Evolutionary conservation across 2,797 vertebrate genomes (phyloP), one percentile per base, ranked within the genome.

Genomic region (Podarcis lilfordi): DNA sequence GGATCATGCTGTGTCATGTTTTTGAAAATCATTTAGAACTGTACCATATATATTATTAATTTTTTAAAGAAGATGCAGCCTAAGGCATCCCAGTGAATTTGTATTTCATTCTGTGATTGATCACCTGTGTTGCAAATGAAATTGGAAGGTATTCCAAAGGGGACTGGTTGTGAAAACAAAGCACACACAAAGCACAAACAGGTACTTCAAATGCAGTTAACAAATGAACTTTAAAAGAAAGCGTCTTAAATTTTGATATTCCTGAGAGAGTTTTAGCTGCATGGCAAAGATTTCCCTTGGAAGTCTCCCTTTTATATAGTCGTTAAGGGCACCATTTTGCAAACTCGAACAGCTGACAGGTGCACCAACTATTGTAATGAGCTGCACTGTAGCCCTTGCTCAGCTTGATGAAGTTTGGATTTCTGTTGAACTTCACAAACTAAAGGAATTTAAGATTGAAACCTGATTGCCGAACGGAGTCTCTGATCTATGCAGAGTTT

Each of bases 141-240:
- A 0, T 81, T 3, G 1, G 88, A 80, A 69, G 50, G 81, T 29
- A 0, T 86, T 64, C 82, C 89, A 86, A 8, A 45, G 66, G 0
- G 23, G 0, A 86, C 79, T 76, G 84, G 27, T 29, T 85, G 89
- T 68, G 87, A 86, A 90, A 86, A 89, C 88, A 89, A 93, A 96
- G 95, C 94, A 95, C 94, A 95, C 86, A 81, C 89, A 92, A 96
- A 96, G 96, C 96, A 97, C 95, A 96, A 74, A 95, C 90, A 94
- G 92, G 92, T 91, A 96, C 94, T 94, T 95, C 89, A 96, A 96
- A 95, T 95, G 93, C 93, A 95, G 89, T 94, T 95, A 1, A 82
- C 91, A 93, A 94, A 94, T 72, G 75, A 86, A 95, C 86, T 93
- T 95, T 86, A 72, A 82, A 86, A 80, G 27, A 89, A 92, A 92